phyloP scores from a whole-genome alignment of 2,113 vertebrate species.

The Carlito syrichta region DNA sequence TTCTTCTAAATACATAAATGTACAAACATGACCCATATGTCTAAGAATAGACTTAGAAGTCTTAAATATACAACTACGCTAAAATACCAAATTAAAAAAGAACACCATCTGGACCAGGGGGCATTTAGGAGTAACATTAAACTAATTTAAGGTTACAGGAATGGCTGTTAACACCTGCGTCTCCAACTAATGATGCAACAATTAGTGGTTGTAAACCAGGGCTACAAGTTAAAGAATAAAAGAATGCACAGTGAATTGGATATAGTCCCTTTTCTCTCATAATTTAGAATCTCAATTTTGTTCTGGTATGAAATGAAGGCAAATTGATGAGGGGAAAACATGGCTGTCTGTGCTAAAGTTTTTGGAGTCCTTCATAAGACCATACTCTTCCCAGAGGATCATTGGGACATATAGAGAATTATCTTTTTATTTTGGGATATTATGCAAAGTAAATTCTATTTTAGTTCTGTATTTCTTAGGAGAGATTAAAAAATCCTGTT shows the following conservation, averaged over 20 bases:
- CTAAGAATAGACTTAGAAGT: background rate
- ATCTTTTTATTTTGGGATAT: background rate
- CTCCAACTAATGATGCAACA: background rate
- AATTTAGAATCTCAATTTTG: background rate
- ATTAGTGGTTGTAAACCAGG: background rate
- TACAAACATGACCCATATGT: background rate
- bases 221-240: background rate
- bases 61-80: background rate
- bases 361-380: background rate
- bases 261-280: background rate
- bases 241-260: background rate
- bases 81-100: background rate
- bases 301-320: background rate
- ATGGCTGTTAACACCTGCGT: background rate
- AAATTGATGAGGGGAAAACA: background rate
- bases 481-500: background rate
- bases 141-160: background rate
- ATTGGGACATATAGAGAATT: background rate
- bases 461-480: background rate
- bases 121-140: background rate
- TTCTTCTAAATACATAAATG: background rate
- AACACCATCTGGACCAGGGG: background rate
- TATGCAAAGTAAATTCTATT: background rate
- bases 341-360: background rate
- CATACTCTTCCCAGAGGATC: background rate